Base-by-base conservation (phyloP, 2,888 invertebrate species). In the Zele albiditarsus region DNA sequence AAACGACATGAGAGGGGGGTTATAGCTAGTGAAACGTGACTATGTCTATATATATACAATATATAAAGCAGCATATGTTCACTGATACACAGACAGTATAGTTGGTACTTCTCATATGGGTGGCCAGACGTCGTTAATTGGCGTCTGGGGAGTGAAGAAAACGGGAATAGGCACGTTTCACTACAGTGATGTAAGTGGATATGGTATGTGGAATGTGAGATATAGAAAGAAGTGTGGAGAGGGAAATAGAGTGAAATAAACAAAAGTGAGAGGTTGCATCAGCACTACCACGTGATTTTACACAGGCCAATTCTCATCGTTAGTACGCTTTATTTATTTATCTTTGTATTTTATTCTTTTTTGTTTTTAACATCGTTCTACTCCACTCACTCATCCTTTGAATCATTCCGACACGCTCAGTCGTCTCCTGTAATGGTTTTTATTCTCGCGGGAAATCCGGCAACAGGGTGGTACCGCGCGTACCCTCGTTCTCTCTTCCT, bases 391-490 rank as follows among this genome's bases (percentile, higher is more conserved):
- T 60, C 28, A 27, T 60, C 60, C 60, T 28, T 28, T 60, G 63
- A 23, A 28, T 63, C 63, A 33, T 63, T 31, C 63, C 8, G 38
- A 27, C 60, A 27, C 28, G 33, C 63, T 63, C 42, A 65, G 65
- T 65, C 38, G 63, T 70, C 58, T 38, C 25, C 53, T 27, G 73
- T 68, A 68, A 77, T 71, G 68, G 68, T 72, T 71, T 73, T 62
- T 62, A 77, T 68, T 71, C 77, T 62, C 74, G 60, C 70, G 74
- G 77, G 76, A 76, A 76, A 74, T 76, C 46, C 68, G 65, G 69
- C 68, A 71, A 76, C 65, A 62, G 49, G 71, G 71, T 42, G 58
- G 33, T 20, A 31, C 6, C 46, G 68, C 27, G n/a, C 53, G n/a
- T 33, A 49, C 42, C 12, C n/a, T 42, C 28, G 42, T 10, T 73